These are phyloP conservation scores for Akabosia matsudoensis DNA, from an alignment of 1,140 invertebrate species.

Conservation along the genomic window DNA sequence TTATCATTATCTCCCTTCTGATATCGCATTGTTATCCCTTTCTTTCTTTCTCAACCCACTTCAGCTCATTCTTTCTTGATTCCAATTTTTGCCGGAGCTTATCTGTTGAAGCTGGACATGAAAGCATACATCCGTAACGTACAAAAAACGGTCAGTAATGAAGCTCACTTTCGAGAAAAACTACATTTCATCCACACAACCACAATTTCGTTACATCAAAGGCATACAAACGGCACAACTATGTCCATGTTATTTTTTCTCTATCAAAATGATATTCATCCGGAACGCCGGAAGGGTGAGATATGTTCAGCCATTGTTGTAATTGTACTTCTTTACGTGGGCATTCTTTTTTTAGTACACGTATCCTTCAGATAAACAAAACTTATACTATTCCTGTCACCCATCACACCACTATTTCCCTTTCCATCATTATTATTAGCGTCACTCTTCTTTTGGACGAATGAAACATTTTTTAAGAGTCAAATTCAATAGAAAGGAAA, in stretches of 20 bases:
- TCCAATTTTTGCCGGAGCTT: background rate
- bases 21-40: background rate
- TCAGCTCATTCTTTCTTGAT: no score
- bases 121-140: conserved; percentile 17
- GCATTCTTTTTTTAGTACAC: background rate
- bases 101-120: background rate
- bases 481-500: conserved; percentile 20
- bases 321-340: background rate
- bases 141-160: background rate
- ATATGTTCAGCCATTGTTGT: conserved; percentile 12
- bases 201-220: background rate
- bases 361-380: no score
- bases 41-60: conserved; percentile 7
- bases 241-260: conserved; percentile 11
- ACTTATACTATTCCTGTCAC: background rate
- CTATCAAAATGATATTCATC: conserved; percentile 10
- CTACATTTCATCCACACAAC: background rate
- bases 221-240: background rate
- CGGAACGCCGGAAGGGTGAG: conserved; percentile 23
- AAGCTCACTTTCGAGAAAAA: background rate
- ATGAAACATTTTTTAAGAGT: conserved; percentile 4
- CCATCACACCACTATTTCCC: background rate
- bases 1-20: conserved; percentile 12
- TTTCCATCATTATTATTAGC: background rate
- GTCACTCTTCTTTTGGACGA: conserved; percentile 1